A percentile compares a stretch with the other conserved stretches of the same genome.
These are phyloP conservation scores for Brachypalpus laphriformis DNA, from an alignment of 2,888 invertebrate species.

Conservation along the genomic window DNA sequence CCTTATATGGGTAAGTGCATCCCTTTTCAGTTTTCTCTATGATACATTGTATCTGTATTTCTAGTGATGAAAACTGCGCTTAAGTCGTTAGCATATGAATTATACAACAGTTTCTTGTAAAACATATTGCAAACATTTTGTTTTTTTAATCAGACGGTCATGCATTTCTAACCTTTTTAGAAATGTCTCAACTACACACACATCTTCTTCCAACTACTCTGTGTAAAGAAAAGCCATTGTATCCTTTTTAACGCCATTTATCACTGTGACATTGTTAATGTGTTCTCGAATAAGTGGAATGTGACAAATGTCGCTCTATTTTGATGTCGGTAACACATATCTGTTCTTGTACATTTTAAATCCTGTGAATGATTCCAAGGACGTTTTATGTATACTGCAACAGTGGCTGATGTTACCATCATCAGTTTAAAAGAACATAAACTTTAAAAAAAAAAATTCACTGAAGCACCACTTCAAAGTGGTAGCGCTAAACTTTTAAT, in stretches of 20 bases:
- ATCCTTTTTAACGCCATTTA: slow-evolving; percentile 28
- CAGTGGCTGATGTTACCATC: neutral
- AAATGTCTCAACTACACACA: neutral
- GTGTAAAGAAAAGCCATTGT: neutral
- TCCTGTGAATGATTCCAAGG: neutral
- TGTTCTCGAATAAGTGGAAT: slow-evolving; percentile 29
- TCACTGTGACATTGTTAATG: slow-evolving; percentile 38
- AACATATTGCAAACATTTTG: no score
- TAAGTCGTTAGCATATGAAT: no score
- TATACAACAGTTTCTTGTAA: no score
- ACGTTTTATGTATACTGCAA: neutral
- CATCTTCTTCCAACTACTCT: neutral
- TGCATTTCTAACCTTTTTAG: neutral
- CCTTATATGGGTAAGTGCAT: no score
- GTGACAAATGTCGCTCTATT: slow-evolving; percentile 34
- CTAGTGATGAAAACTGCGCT: no score
- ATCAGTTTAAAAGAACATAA: neutral
- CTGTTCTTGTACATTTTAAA: neutral
- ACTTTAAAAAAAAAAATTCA: neutral
- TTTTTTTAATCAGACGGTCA: no score
- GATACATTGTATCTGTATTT: no score
- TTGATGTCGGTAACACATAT: neutral
- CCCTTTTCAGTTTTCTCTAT: no score
- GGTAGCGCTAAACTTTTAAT: slow-evolving; percentile 25
- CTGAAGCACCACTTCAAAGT: neutral